Conservation (phyloP, 2,888 invertebrate genomes). For the Zaprionus obscuricornis region DNA sequence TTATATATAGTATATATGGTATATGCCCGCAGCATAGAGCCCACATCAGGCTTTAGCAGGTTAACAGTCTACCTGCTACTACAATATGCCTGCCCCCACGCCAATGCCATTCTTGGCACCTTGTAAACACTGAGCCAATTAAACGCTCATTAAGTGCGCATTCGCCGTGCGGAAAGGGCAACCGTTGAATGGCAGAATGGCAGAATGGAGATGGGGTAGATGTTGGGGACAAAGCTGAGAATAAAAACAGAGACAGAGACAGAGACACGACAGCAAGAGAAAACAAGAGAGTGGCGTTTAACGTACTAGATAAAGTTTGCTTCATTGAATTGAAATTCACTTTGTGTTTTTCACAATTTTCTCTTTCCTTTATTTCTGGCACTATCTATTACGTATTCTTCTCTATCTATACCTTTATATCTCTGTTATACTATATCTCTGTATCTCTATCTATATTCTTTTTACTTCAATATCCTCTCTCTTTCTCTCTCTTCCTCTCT, state of each 20-base stretch:
- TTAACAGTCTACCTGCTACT: no score
- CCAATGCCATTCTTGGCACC: conserved; percentile 33
- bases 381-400: no score
- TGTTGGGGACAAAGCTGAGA: background rate
- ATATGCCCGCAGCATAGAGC: no score
- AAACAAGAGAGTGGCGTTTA: no score
- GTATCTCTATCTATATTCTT: background rate
- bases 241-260: no score
- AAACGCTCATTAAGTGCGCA: conserved; percentile 76
- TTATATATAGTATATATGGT: no score
- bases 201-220: conserved; percentile 13
- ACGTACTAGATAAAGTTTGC: no score
- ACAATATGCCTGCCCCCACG: background rate
- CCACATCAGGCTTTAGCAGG: no score
- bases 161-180: conserved; percentile 35
- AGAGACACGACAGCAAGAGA: no score
- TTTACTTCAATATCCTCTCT: conserved; percentile 21
- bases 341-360: no score
- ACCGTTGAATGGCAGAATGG: background rate
- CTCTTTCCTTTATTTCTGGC: no score
- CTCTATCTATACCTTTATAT: conserved; percentile 2
- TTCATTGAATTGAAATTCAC: no score
- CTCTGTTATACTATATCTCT: background rate
- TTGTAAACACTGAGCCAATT: conserved; percentile 72
- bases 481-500: conserved; percentile 4